Percentiles rank a stretch among this genome's conserved stretches.
phyloP scores from a whole-genome alignment of 2,888 invertebrate genomes.

The Synanthedon myopaeformis region DNA sequence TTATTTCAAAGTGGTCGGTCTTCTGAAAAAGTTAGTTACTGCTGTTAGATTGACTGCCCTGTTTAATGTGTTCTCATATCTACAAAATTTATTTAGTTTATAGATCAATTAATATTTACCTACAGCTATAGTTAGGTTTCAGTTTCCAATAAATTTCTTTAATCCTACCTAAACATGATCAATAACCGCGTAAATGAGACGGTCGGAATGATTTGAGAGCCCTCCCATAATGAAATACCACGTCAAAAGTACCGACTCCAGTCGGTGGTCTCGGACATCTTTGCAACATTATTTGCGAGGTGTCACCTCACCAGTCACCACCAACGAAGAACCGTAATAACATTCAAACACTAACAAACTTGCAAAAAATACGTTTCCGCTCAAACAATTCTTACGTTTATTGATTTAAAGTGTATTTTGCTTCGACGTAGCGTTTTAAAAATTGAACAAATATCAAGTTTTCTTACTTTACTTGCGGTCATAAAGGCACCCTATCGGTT shows the following conservation, averaged over 20 bases:
- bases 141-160: no score
- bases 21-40: background rate
- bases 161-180: background rate
- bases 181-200: background rate
- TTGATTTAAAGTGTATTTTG: background rate
- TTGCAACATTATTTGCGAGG: constrained; percentile 39
- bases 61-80: no score
- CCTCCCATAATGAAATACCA: constrained; percentile 10
- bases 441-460: background rate
- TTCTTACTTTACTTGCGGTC: constrained; percentile 12
- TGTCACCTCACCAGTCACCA: constrained; percentile 38
- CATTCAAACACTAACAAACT: constrained; percentile 6
- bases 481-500: constrained; percentile 53
- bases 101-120: no score
- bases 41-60: no score
- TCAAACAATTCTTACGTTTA: background rate
- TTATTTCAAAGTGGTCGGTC: background rate
- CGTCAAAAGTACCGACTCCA: constrained; percentile 35
- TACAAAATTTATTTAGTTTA: no score
- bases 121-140: no score
- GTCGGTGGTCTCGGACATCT: constrained; percentile 21
- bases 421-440: background rate
- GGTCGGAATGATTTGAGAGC: background rate
- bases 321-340: constrained; percentile 36
- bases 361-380: background rate